Evolutionary conservation across 2,113 vertebrate genomes (phyloP).

Genomic region (Tragelaphus strepsiceros): DNA sequence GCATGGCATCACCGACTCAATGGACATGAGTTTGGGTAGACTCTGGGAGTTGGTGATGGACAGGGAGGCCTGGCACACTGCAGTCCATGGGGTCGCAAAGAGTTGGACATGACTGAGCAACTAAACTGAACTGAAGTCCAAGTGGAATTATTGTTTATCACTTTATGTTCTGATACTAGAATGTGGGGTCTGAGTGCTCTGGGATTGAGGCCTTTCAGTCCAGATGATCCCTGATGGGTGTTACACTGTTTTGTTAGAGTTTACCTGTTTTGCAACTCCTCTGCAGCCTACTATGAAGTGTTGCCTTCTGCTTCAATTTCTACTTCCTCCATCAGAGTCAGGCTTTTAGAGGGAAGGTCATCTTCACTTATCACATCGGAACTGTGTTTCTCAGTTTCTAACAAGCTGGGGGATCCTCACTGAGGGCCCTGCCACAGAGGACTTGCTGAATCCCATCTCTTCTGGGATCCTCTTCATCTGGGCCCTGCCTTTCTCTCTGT

Average conservation of each 20-base stretch:
- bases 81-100: not conserved
- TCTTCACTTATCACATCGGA: not conserved
- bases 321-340: not conserved
- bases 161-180: fast-evolving
- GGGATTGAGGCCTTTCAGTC: no score
- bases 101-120: fast-evolving
- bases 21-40: not conserved
- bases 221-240: fast-evolving
- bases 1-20: not conserved
- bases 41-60: not conserved
- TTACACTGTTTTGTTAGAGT: fast-evolving
- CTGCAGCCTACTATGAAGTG: fast-evolving
- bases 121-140: not conserved
- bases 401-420: fast-evolving
- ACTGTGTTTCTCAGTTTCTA: not conserved
- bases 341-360: not conserved
- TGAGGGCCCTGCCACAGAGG: fast-evolving
- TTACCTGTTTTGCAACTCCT: no score
- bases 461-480: fast-evolving
- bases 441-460: not conserved
- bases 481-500: no score
- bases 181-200: fast-evolving
- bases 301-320: not conserved
- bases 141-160: fast-evolving
- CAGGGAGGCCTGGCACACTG: not conserved